phyloP scores from a whole-genome alignment of 2,888 invertebrate genomes.

The Ellobium chinense region DNA sequence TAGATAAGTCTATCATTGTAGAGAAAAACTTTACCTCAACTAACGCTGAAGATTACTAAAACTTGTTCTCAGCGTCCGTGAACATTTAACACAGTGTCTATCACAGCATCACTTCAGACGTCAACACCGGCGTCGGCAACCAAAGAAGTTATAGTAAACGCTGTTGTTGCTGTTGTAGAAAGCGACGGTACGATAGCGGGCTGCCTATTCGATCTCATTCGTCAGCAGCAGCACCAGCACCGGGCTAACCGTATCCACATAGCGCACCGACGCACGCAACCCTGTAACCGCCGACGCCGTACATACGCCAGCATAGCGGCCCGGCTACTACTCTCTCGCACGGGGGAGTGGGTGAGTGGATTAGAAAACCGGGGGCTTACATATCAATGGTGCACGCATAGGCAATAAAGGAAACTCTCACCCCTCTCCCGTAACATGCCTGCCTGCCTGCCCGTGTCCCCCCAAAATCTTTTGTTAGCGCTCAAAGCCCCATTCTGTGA shows the following conservation, averaged over 20 bases:
- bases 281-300: background rate
- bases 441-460: background rate
- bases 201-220: constrained; percentile 2
- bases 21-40: too few species aligned
- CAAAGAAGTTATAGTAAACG: background rate
- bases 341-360: background rate
- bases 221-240: background rate
- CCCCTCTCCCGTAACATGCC: background rate
- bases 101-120: background rate
- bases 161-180: background rate
- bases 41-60: too few species aligned
- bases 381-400: background rate
- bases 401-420: background rate
- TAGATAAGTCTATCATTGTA: too few species aligned
- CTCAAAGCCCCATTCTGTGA: background rate
- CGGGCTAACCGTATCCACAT: background rate
- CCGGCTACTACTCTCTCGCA: background rate
- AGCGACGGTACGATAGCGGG: constrained; percentile 2
- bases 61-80: too few species aligned
- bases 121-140: background rate
- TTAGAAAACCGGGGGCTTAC: background rate
- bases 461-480: background rate
- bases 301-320: background rate
- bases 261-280: background rate
- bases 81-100: background rate